Evolutionary conservation across 2,888 invertebrate species (phyloP).

Genomic region (Conops quadrifasciatus): DNA sequence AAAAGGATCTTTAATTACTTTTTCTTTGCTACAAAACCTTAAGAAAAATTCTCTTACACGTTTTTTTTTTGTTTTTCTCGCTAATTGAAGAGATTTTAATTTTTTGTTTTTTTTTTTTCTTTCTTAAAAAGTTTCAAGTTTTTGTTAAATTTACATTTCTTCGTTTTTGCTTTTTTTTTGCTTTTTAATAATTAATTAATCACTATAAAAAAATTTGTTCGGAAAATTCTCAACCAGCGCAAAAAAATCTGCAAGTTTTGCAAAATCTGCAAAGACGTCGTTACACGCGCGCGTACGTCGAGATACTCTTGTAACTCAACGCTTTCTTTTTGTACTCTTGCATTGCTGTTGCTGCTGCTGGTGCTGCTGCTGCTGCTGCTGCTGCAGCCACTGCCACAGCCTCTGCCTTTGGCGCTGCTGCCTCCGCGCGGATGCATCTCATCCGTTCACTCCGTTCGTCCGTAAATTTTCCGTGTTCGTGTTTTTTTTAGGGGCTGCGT

Average conservation of each 20-base stretch:
- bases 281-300: conserved; percentile 26
- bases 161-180: conserved; percentile 7
- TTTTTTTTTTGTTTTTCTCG: conserved; percentile 12
- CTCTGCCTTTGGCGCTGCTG: neutral
- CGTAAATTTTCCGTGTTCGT: neutral
- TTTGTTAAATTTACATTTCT: conserved; percentile 39
- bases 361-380: conserved; percentile 11
- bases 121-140: neutral
- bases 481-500: neutral
- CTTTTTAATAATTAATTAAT: conserved; percentile 4
- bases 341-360: neutral
- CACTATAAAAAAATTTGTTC: neutral
- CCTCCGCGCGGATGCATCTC: conserved; percentile 22
- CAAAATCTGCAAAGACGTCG: conserved; percentile 4
- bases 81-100: neutral
- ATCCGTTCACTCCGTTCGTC: conserved; percentile 13
- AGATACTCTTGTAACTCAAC: conserved; percentile 17
- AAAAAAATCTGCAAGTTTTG: too few relatives aligned
- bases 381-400: neutral
- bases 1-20: conserved; percentile 22
- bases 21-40: too few relatives aligned
- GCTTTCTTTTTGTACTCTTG: conserved; percentile 28
- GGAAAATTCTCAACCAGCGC: too few relatives aligned
- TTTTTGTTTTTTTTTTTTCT: conserved; percentile 1
- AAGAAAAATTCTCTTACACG: too few relatives aligned